Evolutionary conservation across 1,140 invertebrate species (phyloP).

Genomic region (Zaprionus tsacasi): DNA sequence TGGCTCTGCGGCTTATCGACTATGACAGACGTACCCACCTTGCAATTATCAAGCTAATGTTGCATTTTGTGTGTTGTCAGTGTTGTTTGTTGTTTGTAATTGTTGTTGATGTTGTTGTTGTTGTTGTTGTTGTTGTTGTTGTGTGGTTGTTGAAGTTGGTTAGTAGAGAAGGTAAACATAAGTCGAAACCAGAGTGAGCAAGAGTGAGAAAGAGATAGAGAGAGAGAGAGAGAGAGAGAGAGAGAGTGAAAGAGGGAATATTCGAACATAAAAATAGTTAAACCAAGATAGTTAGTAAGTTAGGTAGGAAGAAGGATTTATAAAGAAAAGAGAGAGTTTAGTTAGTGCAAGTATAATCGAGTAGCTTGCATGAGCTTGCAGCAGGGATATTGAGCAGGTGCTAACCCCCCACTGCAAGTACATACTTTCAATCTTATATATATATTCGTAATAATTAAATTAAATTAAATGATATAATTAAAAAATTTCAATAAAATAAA

Average conservation of each 20-base stretch:
- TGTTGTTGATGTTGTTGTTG: conserved; percentile 36
- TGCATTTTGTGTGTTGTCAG: conserved; percentile 38
- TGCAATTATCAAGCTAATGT: conserved; percentile 74
- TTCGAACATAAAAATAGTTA: conserved; percentile 63
- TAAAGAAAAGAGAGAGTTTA: background rate
- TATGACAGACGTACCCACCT: conserved; percentile 58
- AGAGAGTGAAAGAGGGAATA: conserved; percentile 49
- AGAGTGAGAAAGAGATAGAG: background rate
- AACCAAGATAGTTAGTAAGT: background rate
- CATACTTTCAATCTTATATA: background rate
- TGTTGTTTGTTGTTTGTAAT: conserved; percentile 36
- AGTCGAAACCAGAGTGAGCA: conserved; percentile 15
- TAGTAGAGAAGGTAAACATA: conserved; percentile 42
- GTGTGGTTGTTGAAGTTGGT: conserved; percentile 19
- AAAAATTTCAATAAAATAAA: too few species aligned
- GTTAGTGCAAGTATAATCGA: background rate
- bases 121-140: conserved; percentile 27
- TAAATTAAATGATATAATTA: too few species aligned
- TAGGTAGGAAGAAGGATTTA: background rate
- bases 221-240: conserved; percentile 11
- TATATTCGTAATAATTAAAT: too few species aligned
- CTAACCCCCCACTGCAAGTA: background rate
- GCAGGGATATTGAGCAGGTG: background rate
- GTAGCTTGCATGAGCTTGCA: background rate
- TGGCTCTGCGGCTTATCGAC: conserved; percentile 11